A percentile compares a stretch with the other conserved stretches of the same genome.
Evolutionary conservation across 1,140 invertebrate genomes (phyloP).

Genomic region (Solen grandis): DNA sequence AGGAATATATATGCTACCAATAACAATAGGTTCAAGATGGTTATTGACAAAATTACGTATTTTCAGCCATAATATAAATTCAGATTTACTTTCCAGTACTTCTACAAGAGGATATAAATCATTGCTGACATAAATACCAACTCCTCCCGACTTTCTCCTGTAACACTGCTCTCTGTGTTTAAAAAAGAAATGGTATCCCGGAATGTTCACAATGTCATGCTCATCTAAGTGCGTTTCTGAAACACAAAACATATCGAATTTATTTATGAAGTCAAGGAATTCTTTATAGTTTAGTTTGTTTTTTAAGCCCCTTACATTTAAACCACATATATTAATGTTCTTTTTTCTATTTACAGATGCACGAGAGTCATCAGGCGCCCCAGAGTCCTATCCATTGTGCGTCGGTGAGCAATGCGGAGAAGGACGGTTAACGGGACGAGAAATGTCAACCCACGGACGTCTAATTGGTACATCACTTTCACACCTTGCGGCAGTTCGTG

Average conservation of each 20-base stretch:
- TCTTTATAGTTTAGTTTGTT: slow-evolving; percentile 14
- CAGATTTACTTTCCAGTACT: background rate
- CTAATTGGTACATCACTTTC: background rate
- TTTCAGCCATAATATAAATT: background rate
- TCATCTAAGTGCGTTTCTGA: slow-evolving; percentile 15
- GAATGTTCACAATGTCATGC: slow-evolving; percentile 9
- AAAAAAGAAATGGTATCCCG: slow-evolving; percentile 13
- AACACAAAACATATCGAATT: slow-evolving; percentile 26
- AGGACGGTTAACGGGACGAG: background rate
- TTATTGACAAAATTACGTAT: background rate
- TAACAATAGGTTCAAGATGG: background rate
- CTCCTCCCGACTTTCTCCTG: slow-evolving; percentile 13
- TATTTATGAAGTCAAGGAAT: slow-evolving; percentile 1
- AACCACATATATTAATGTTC: background rate
- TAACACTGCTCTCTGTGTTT: slow-evolving; percentile 19
- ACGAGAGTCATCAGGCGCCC: slow-evolving; percentile 1
- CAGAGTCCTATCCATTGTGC: background rate
- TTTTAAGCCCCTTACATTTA: slow-evolving; percentile 28
- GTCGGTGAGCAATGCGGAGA: background rate
- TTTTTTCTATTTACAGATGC: background rate
- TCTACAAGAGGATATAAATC: background rate
- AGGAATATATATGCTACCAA: slow-evolving; percentile 10
- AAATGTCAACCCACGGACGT: background rate
- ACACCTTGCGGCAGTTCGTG: background rate
- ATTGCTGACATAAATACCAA: slow-evolving; percentile 20